A percentile compares a stretch with the other conserved stretches of the same genome.
Conservation (phyloP, 1,140 invertebrate genomes). For the Arion vulgaris region DNA sequence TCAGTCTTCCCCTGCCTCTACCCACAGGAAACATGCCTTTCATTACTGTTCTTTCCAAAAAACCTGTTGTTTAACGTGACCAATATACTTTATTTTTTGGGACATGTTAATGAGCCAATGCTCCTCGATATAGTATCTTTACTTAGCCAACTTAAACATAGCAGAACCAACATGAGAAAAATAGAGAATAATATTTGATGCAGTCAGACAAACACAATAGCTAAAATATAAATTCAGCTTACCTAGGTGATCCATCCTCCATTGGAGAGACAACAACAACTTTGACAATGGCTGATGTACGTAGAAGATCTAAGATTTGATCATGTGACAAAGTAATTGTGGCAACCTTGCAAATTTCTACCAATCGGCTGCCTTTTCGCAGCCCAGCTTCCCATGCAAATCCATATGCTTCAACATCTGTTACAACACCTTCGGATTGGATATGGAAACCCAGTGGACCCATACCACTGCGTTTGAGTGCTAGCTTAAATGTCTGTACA, state of each 20-base stretch:
- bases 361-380: slow-evolving; percentile 88
- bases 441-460: slow-evolving; percentile 96
- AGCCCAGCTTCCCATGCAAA: slow-evolving; percentile 92
- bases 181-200: no score
- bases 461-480: slow-evolving; percentile 83
- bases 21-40: no score
- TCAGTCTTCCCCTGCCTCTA: no score
- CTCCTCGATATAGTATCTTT: no score
- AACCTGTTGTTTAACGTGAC: no score
- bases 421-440: slow-evolving; percentile 94
- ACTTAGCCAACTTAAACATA: no score
- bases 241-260: slow-evolving; percentile 79
- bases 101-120: no score
- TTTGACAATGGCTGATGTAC: slow-evolving; percentile 89
- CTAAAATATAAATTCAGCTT: no score
- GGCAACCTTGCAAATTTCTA: slow-evolving; percentile 86
- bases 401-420: slow-evolving; percentile 90
- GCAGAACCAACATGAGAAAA: no score
- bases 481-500: slow-evolving; percentile 79
- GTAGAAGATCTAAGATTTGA: slow-evolving; percentile 93
- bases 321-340: slow-evolving; percentile 92
- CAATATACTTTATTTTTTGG: no score
- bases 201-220: no score
- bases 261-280: slow-evolving; percentile 87
- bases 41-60: no score